Conservation (phyloP, 1,140 invertebrate species). For the Hycleus cichorii region DNA sequence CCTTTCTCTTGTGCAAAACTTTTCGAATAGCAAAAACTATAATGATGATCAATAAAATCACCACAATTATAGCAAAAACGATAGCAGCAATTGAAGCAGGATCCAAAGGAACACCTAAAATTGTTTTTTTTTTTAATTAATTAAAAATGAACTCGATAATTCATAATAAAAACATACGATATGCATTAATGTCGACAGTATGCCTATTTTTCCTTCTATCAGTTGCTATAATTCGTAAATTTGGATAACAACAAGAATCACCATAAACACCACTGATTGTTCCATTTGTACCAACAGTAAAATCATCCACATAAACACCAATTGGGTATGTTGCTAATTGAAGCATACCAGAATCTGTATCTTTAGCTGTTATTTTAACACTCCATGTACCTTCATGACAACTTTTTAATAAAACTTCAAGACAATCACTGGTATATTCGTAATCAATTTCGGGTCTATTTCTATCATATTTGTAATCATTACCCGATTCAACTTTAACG, state of each 20-base stretch:
- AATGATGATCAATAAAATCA: constrained; percentile 40
- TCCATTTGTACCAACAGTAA: constrained; percentile 43
- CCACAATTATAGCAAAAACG: constrained; percentile 39
- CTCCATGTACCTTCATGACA: constrained; percentile 46
- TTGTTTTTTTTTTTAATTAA: constrained; percentile 10
- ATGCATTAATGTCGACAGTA: constrained; percentile 41
- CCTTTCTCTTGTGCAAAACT: background rate
- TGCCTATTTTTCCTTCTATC: constrained; percentile 41
- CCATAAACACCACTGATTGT: constrained; percentile 43
- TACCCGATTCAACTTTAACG: constrained; percentile 38
- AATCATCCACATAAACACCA: constrained; percentile 39
- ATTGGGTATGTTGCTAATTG: constrained; percentile 39
- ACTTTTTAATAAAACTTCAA: constrained; percentile 35
- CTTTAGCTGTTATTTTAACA: constrained; percentile 42
- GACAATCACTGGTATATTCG: constrained; percentile 46
- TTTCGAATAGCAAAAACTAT: constrained; percentile 35
- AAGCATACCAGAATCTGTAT: constrained; percentile 44
- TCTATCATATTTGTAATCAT: constrained; percentile 31
- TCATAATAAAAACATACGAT: constrained; percentile 35
- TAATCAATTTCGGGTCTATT: constrained; percentile 39
- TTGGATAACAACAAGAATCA: constrained; percentile 45
- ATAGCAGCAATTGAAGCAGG: constrained; percentile 45
- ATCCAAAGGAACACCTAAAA: constrained; percentile 27
- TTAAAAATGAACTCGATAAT: constrained; percentile 1
- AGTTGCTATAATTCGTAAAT: constrained; percentile 41